Percentiles rank a stretch among this genome's conserved stretches.
These are phyloP conservation scores for Verasper variegatus DNA, from an alignment of 2,113 vertebrate species.

Conservation along the genomic window DNA sequence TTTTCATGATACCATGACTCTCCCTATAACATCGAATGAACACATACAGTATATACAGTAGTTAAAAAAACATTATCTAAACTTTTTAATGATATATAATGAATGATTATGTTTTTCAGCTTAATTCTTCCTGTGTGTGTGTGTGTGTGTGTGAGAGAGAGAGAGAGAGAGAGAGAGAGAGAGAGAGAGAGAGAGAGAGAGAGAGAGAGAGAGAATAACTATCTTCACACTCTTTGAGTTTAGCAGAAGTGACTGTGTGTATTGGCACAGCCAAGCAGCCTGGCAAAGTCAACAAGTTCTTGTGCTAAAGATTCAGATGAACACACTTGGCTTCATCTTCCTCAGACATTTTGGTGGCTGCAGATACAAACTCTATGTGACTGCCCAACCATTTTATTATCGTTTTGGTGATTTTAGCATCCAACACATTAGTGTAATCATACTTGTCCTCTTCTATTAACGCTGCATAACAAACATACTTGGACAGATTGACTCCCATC, in stretches of 20 bases:
- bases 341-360: neutral
- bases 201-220: neutral
- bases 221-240: neutral
- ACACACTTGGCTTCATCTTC: constrained; percentile 20
- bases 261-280: constrained; percentile 2
- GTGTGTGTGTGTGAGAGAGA: neutral
- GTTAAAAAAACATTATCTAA: too few species aligned
- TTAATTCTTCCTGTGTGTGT: too few species aligned
- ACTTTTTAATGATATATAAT: too few species aligned
- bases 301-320: constrained; percentile 48
- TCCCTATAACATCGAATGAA: too few species aligned
- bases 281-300: constrained; percentile 51
- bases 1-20: too few species aligned
- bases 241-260: constrained; percentile 18
- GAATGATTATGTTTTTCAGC: too few species aligned
- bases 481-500: too few species aligned
- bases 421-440: neutral
- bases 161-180: too few species aligned
- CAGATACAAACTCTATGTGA: neutral
- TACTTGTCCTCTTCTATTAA: constrained; percentile 7
- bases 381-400: neutral
- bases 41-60: too few species aligned
- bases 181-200: too few species aligned
- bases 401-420: constrained; percentile 5
- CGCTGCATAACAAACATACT: neutral